Conservation (phyloP, 2,113 vertebrate genomes). For the Vulpes lagopus region DNA sequence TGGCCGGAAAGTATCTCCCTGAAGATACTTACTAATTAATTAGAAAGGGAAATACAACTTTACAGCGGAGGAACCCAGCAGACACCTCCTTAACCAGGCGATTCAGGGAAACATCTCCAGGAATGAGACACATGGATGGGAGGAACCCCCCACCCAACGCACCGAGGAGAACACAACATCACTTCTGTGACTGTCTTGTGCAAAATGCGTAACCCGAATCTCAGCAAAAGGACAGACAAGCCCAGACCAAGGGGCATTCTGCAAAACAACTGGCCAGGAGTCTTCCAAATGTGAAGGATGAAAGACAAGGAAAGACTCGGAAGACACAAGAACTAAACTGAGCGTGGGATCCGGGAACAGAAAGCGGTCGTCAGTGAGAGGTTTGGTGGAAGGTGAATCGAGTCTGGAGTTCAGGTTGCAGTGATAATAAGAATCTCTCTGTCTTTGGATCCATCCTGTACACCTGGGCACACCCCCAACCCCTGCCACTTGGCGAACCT, state of each 20-base stretch:
- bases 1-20: background rate
- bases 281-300: background rate
- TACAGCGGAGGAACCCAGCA: background rate
- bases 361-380: background rate
- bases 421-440: background rate
- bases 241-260: background rate
- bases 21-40: background rate
- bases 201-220: background rate
- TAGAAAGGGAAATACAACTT: background rate
- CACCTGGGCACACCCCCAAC: background rate
- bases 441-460: background rate
- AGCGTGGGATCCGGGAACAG: background rate
- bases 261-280: background rate
- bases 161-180: background rate
- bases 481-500: background rate
- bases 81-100: background rate
- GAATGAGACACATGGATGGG: background rate
- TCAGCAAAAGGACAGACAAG: background rate
- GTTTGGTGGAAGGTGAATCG: background rate
- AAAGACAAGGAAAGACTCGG: background rate
- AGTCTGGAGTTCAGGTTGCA: background rate
- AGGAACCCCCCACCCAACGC: accelerated
- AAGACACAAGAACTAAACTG: background rate
- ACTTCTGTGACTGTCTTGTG: background rate
- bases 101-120: background rate